Evolutionary conservation across 2,113 vertebrate genomes (phyloP).

Genomic region (Neomonachus schauinslandi): DNA sequence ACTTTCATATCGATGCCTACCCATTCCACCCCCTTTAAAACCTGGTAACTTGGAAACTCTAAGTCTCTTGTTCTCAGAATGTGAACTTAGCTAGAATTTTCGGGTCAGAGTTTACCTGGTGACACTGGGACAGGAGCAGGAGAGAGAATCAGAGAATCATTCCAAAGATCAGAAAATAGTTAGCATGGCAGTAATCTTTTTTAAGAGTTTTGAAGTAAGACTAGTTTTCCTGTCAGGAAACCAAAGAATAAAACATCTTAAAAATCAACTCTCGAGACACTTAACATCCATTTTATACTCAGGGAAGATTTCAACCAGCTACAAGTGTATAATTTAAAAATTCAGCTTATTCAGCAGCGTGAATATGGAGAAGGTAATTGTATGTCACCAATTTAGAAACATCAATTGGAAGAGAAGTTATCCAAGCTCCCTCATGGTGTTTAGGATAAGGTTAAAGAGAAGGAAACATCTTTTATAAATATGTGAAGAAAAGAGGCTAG

Average conservation of each 20-base stretch:
- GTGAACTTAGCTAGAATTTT: neutral
- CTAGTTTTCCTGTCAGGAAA: slow-evolving; percentile 58
- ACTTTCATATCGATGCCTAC: neutral
- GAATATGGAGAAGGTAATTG: slow-evolving; percentile 77
- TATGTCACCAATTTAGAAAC: slow-evolving; percentile 79
- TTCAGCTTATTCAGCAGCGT: slow-evolving; percentile 74
- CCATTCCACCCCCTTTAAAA: neutral
- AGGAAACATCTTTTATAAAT: slow-evolving; percentile 71
- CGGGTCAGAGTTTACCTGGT: neutral
- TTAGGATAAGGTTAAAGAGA: slow-evolving; percentile 71
- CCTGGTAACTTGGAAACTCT: neutral
- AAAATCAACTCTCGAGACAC: slow-evolving; percentile 73
- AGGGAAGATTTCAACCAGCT: slow-evolving; percentile 69
- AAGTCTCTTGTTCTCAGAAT: neutral
- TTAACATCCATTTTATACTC: slow-evolving; percentile 69
- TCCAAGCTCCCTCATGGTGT: slow-evolving; percentile 56
- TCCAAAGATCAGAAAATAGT: slow-evolving; percentile 53
- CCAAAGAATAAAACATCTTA: slow-evolving; percentile 64
- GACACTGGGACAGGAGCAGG: neutral
- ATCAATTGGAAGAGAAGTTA: slow-evolving; percentile 71
- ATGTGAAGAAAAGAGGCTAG: slow-evolving; percentile 33
- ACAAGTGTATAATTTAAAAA: slow-evolving; percentile 76
- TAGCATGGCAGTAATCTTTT: slow-evolving; percentile 21
- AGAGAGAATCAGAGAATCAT: neutral
- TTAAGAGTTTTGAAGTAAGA: slow-evolving; percentile 62